A percentile compares a stretch with the other conserved stretches of the same genome.
Conservation (phyloP, 1,140 invertebrate species). For the Whitmania pigra region DNA sequence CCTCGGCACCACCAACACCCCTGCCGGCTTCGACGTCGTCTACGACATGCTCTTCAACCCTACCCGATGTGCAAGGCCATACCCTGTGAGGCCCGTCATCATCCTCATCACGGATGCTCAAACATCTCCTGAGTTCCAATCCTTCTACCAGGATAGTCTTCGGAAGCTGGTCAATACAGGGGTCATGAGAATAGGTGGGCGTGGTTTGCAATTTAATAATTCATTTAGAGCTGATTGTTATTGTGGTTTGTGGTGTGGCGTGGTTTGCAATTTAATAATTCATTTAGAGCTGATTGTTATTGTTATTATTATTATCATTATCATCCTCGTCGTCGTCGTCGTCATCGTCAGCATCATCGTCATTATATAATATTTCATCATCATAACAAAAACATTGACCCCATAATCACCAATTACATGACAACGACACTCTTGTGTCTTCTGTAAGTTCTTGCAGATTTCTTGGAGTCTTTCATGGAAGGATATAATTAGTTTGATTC, state of each 20-base stretch:
- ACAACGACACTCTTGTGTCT: no score
- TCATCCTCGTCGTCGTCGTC: not conserved
- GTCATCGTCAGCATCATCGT: not conserved
- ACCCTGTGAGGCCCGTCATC: not conserved
- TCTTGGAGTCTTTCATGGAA: no score
- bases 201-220: not conserved
- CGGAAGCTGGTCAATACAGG: not conserved
- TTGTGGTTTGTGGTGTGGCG: no score
- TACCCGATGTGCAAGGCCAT: not conserved
- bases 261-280: not conserved
- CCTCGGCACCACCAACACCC: constrained; percentile 12
- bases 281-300: no score
- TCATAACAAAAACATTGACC: no score
- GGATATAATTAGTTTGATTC: no score
- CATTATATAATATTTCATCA: no score
- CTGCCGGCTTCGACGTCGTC: not conserved
- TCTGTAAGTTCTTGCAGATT: no score
- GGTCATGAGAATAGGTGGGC: constrained; percentile 6
- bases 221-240: not conserved
- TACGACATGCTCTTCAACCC: constrained; percentile 16
- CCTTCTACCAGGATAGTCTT: not conserved
- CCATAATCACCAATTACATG: no score
- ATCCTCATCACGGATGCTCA: constrained; percentile 13
- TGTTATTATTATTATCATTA: not conserved
- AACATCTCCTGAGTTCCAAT: constrained; percentile 9